Conservation (phyloP, 2,113 vertebrate species). For the Pterocles orientalis region DNA sequence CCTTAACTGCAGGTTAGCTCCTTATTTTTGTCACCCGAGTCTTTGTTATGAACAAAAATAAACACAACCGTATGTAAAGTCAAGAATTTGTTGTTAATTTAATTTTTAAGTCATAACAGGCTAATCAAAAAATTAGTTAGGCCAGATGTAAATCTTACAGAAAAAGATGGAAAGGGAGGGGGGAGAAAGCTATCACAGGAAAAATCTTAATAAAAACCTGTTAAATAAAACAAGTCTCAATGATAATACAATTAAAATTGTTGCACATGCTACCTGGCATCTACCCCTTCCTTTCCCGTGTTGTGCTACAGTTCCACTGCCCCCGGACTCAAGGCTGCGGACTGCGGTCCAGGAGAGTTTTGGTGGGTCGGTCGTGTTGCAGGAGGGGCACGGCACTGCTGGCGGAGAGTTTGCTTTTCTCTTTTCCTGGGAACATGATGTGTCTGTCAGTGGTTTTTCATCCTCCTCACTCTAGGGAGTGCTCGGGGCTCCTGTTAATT, state of each 20-base stretch:
- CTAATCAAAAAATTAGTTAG: background rate
- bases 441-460: background rate
- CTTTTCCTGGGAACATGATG: background rate
- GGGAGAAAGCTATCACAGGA: background rate
- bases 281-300: rapidly evolving
- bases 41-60: background rate
- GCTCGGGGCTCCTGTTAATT: background rate
- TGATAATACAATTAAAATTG: background rate
- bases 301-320: rapidly evolving
- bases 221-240: background rate
- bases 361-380: rapidly evolving
- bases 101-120: background rate
- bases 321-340: rapidly evolving
- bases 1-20: background rate
- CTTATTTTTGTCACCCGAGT: background rate
- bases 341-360: background rate
- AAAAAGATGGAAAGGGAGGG: background rate
- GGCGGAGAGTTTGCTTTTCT: background rate
- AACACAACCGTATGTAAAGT: background rate
- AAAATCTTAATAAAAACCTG: background rate
- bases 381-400: background rate
- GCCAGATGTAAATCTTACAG: background rate
- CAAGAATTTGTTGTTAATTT: background rate
- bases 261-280: background rate
- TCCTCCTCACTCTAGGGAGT: rapidly evolving